These are phyloP conservation scores for Peromyscus eremicus DNA, from an alignment of 2,797 vertebrate species.

Conservation along the genomic window DNA sequence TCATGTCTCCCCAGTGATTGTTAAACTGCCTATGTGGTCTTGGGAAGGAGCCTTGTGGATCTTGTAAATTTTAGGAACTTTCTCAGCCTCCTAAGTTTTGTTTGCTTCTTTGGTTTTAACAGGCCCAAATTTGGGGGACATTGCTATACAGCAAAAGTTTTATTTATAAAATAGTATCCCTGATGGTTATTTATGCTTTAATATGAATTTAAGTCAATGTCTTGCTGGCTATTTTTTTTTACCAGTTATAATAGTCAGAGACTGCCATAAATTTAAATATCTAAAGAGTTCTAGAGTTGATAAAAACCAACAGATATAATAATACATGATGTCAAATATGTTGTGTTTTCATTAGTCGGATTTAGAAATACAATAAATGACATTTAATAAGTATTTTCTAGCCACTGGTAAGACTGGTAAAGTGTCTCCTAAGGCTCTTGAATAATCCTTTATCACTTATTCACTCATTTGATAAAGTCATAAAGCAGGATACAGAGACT, in stretches of 20 bases:
- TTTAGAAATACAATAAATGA: background rate
- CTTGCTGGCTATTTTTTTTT: background rate
- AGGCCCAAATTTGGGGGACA: background rate
- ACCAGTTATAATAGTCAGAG: background rate
- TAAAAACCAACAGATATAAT: background rate
- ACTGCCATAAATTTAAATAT: background rate
- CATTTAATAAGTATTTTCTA: slow-evolving; percentile 4
- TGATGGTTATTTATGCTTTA: slow-evolving; percentile 7
- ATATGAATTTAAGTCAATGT: slow-evolving; percentile 51
- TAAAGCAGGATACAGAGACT: background rate
- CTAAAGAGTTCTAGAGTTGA: slow-evolving; percentile 38
- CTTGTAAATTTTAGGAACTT: background rate
- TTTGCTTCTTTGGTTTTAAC: background rate
- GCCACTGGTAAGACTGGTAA: background rate
- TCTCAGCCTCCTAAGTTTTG: background rate
- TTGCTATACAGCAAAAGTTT: background rate
- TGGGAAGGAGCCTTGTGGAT: background rate
- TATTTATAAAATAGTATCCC: background rate
- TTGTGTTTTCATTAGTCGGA: slow-evolving; percentile 1
- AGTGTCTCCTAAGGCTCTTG: background rate
- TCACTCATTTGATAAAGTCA: background rate
- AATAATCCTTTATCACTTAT: background rate
- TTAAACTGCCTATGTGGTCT: background rate
- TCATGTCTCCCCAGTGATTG: background rate
- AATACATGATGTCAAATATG: slow-evolving; percentile 9